phyloP scores from a whole-genome alignment of 2,888 invertebrate species.

The Melinopterus prodromus region DNA sequence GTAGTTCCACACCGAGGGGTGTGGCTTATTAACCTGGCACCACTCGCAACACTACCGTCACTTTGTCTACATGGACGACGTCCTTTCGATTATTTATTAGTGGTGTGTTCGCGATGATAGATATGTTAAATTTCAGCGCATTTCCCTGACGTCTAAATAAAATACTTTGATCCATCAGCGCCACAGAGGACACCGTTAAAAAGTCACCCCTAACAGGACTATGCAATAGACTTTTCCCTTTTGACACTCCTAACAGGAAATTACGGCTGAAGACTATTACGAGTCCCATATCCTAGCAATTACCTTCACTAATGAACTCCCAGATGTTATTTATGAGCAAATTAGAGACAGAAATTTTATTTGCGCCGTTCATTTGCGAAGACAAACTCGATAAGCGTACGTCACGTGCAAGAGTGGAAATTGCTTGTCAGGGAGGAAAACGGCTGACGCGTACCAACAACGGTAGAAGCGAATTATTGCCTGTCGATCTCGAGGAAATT shows the following conservation, averaged over 20 bases:
- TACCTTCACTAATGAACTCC: background rate
- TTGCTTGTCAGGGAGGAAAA: background rate
- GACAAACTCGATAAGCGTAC: background rate
- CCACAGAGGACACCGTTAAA: background rate
- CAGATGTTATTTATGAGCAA: background rate
- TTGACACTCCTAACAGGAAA: slow-evolving; percentile 8
- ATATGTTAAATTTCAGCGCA: too few relatives aligned
- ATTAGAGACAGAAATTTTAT: background rate
- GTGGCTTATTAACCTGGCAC: too few relatives aligned
- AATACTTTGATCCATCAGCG: too few relatives aligned
- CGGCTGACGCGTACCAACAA: background rate
- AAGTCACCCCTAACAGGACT: background rate
- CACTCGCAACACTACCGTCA: too few relatives aligned
- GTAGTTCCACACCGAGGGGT: too few relatives aligned
- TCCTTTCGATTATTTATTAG: too few relatives aligned
- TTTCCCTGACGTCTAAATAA: too few relatives aligned
- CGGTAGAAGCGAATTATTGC: background rate
- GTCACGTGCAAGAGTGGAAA: background rate
- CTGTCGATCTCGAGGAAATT: background rate
- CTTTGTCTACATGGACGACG: too few relatives aligned
- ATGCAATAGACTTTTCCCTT: background rate
- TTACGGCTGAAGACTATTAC: background rate
- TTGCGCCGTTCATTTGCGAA: background rate
- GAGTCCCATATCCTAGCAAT: background rate
- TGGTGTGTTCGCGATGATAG: too few relatives aligned